A percentile compares a stretch with the other conserved stretches of the same genome.
These are phyloP conservation scores for Campylomormyrus tamandua DNA, from an alignment of 2,113 vertebrate species.

Conservation along the genomic window DNA sequence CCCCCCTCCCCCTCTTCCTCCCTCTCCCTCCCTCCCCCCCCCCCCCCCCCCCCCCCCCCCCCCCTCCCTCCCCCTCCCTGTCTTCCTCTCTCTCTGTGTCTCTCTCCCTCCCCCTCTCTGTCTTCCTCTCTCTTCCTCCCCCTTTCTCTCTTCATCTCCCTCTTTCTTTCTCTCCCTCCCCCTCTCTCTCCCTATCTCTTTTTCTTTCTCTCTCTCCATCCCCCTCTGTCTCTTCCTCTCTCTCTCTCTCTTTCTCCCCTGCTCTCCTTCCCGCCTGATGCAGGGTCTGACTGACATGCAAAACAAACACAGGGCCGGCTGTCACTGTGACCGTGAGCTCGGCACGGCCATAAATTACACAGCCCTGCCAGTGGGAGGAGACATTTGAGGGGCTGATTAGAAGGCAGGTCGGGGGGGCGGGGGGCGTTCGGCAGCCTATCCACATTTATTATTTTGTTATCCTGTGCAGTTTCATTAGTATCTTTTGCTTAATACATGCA, in stretches of 20 bases:
- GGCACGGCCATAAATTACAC: neutral
- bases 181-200: conserved; percentile 20
- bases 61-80: neutral
- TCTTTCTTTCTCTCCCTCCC: neutral
- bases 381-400: neutral
- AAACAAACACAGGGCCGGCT: neutral
- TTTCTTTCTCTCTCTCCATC: neutral
- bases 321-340: neutral
- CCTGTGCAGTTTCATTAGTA: neutral
- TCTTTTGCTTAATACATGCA: neutral
- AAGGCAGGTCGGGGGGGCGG: too few species aligned
- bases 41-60: too few species aligned
- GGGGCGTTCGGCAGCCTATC: too few species aligned
- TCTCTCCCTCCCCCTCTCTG: too few species aligned
- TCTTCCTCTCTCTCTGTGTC: neutral
- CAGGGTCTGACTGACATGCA: neutral
- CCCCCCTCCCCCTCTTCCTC: too few species aligned
- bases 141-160: neutral
- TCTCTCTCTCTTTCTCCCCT: conserved; percentile 6
- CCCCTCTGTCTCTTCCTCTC: neutral
- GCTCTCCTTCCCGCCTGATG: neutral
- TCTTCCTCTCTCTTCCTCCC: neutral
- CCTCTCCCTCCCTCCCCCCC: neutral
- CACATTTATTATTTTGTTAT: neutral
- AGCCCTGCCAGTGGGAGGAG: neutral